phyloP scores from a whole-genome alignment of 2,888 invertebrate species.

The Dolichopus griseipennis region DNA sequence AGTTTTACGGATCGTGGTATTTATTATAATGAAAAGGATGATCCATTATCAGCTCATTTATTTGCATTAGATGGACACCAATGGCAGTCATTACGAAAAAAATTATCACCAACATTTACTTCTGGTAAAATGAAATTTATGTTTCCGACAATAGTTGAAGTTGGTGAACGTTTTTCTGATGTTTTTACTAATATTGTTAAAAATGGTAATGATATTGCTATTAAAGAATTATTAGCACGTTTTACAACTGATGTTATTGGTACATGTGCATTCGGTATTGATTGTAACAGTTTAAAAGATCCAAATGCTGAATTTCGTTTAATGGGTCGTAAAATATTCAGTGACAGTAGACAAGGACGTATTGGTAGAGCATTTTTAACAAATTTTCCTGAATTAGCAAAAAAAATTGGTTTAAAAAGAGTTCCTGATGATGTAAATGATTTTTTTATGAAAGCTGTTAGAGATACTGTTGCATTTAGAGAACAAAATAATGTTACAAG shows the following conservation, averaged over 20 bases:
- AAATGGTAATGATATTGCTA: constrained; percentile 26
- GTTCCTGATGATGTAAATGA: constrained; percentile 18
- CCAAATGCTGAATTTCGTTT: constrained; percentile 29
- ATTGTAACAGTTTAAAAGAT: constrained; percentile 32
- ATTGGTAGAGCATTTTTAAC: constrained; percentile 27
- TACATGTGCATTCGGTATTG: constrained; percentile 36
- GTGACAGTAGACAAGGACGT: constrained; percentile 23
- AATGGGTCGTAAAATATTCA: constrained; percentile 20
- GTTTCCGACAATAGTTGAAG: constrained; percentile 37
- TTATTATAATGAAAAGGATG: constrained; percentile 24
- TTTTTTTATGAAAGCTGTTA: constrained; percentile 18
- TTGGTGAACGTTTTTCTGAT: constrained; percentile 20
- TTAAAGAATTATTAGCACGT: constrained; percentile 33
- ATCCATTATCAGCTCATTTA: constrained; percentile 35
- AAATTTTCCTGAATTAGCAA: constrained; percentile 29
- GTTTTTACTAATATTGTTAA: constrained; percentile 21
- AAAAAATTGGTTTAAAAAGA: constrained; percentile 28
- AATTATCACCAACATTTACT: constrained; percentile 45
- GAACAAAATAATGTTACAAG: constrained; percentile 30
- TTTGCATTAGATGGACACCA: constrained; percentile 35
- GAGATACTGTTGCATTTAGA: constrained; percentile 30
- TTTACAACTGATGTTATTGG: constrained; percentile 43
- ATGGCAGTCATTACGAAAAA: constrained; percentile 44
- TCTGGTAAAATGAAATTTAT: constrained; percentile 46
- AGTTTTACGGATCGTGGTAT: constrained; percentile 36